These are phyloP conservation scores for Cygnus olor DNA, from an alignment of 2,797 vertebrate species.

Conservation along the genomic window DNA sequence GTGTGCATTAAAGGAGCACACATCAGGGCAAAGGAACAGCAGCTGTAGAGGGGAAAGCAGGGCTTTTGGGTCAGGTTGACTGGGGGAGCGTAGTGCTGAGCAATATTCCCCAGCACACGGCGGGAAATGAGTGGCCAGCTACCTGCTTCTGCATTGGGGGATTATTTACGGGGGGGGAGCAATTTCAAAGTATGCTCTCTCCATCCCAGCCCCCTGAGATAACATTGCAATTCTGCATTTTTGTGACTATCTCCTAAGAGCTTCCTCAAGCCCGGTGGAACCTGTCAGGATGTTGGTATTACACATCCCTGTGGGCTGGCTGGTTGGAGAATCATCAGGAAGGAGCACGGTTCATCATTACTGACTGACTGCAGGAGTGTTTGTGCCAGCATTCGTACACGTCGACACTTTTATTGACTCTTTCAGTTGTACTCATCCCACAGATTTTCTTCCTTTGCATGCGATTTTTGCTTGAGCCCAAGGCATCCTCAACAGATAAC, in stretches of 20 bases:
- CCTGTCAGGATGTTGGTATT: background rate
- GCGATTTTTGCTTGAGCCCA: background rate
- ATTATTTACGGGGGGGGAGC: background rate
- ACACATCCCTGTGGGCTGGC: background rate
- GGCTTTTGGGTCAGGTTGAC: background rate
- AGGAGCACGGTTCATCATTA: background rate
- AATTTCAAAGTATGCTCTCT: background rate
- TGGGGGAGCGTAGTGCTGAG: background rate
- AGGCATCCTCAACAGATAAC: background rate
- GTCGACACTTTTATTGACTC: background rate
- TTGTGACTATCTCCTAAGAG: background rate
- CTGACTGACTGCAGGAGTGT: background rate
- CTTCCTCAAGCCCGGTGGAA: background rate
- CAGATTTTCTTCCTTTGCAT: background rate
- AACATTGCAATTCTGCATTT: background rate
- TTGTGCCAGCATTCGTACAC: background rate
- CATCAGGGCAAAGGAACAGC: background rate
- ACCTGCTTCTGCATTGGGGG: background rate
- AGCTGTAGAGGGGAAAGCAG: background rate
- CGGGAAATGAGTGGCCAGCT: background rate
- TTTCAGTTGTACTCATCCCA: background rate
- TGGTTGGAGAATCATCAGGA: background rate
- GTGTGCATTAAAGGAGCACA: background rate
- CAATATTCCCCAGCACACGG: background rate
- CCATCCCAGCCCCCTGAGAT: fast-evolving